Evolutionary conservation across 2,888 invertebrate genomes (phyloP), one percentile per base, ranked within the genome.

Genomic region (Coleophora flavipennella): DNA sequence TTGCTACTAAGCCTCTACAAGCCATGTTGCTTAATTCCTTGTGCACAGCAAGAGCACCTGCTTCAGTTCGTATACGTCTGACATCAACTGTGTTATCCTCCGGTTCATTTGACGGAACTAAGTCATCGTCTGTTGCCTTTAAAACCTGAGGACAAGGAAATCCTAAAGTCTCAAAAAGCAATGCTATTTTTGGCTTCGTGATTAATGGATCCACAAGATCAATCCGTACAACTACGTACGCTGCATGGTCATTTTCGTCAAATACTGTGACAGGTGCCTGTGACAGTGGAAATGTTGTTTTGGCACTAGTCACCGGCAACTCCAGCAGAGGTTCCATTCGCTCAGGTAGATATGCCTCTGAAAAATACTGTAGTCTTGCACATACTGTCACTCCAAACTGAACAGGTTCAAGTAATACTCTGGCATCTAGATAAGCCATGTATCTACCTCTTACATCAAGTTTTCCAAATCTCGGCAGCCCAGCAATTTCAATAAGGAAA

Each of bases 21-120:
- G 79, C 62, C 39, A 83, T 57, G 8, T 49, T 50, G 47, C 73
- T 68, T 33, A 84, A 48, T 55, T 83, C 84, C 43, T 67, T 70
- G 44, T 84, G 84, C n/a, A 83, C 74, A 12, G 70, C 66, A 34
- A 81, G 58, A 33, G 84, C 83, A 6, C 77, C 80, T 35, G 62
- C 62, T 53, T 79, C 79, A 49, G 62, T 71, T 36, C 75, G 63
- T 42, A 84, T 69, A 35, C 59, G 59, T 36, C 55, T 59, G 0
- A 68, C 70, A 49, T 79, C 81, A 31, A 81, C 48, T 1, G 41
- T 31, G 31, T 53, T 38, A 46, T 76, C 71, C 31, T 72, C 68
- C n/a, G 57, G 58, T 2, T 51, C 41, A 26, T 53, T 45, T 7
- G 65, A 62, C 4, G 57, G 45, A 33, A 64, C 56, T 41, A 76